These are phyloP conservation scores for Alcedo atthis DNA, from an alignment of 2,797 vertebrate species.

Conservation along the genomic window DNA sequence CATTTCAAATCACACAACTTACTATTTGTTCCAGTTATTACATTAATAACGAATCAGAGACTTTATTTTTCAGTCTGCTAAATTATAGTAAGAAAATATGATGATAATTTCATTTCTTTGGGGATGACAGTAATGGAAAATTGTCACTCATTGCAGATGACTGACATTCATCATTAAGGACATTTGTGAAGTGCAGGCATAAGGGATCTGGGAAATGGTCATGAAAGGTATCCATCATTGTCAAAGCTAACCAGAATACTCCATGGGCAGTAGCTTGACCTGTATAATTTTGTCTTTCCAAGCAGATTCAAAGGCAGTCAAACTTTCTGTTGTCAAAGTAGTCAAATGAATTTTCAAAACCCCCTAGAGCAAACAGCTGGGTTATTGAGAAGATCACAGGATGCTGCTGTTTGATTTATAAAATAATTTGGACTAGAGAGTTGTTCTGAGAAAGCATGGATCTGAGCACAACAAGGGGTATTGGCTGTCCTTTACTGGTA, in stretches of 20 bases:
- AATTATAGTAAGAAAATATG: conserved; percentile 29
- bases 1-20: not conserved
- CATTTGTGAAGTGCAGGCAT: conserved; percentile 18
- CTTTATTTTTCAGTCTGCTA: not conserved
- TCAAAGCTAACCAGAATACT: conserved; percentile 36
- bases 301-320: conserved; percentile 50
- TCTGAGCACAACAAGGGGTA: not conserved
- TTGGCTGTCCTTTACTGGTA: not conserved
- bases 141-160: conserved; percentile 30
- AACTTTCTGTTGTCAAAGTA: conserved; percentile 44
- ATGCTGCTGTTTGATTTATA: not conserved
- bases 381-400: conserved; percentile 29
- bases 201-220: conserved; percentile 29
- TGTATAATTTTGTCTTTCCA: conserved; percentile 55
- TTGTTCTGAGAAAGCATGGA: not conserved
- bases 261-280: conserved; percentile 22
- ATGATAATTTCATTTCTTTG: conserved; percentile 19
- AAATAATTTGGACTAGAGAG: not conserved
- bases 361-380: not conserved
- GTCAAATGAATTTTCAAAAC: conserved; percentile 14
- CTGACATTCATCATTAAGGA: conserved; percentile 62
- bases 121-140: not conserved
- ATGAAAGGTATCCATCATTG: conserved; percentile 59
- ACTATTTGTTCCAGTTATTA: not conserved
- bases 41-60: not conserved